Base-by-base conservation (phyloP, 2,888 invertebrate species). In the Ceramica pisi region DNA sequence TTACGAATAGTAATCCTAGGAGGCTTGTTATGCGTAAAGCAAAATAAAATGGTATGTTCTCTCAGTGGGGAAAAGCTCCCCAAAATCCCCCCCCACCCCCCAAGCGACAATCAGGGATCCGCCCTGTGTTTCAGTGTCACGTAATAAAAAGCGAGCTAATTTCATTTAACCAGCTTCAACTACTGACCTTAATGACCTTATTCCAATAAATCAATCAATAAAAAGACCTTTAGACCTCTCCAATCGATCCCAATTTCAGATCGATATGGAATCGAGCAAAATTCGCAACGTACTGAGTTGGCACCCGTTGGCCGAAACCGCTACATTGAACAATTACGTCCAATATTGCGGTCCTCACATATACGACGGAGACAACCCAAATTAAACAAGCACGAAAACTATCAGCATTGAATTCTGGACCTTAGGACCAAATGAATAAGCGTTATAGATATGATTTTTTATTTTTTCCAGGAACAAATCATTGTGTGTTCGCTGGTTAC, bases 251-350 rank as follows among this genome's bases (percentile, higher is more conserved):
- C 70, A 81, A 89, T 86, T 87, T 81, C 73, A 72, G 86, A 90
- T 86, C 83, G 75, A 80, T 82, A 82, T 69, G 66, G 55, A 65
- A 80, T 62, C 76, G 69, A 67, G 65, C 73, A 68, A 80, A 85
- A 56, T 78, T 80, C 71, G 71, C 77, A 59, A 61, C 76, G 53
- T 61, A 69, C 60, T 57, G 59, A 59, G 65, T 72, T 55, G 67
- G 69, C 80, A 70, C 81, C 69, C 82, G 79, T 73, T 50, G 55
- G 78, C 88, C 89, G 83, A 90, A 92, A 91, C 87, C 67, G 68
- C 77, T 87, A 91, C 88, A 93, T 92, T 92, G 91, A 92, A 89
- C 93, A 93, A 94, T 94, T 94, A 94, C 92, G 89, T 85, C 88
- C 93, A 94, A 94, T 94, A 91, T 92, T 86, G 87, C 86, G 86